Percentiles rank a stretch among this genome's conserved stretches.
These are phyloP conservation scores for Oryzias woworae DNA, from an alignment of 2,113 vertebrate genomes.

Conservation along the genomic window DNA sequence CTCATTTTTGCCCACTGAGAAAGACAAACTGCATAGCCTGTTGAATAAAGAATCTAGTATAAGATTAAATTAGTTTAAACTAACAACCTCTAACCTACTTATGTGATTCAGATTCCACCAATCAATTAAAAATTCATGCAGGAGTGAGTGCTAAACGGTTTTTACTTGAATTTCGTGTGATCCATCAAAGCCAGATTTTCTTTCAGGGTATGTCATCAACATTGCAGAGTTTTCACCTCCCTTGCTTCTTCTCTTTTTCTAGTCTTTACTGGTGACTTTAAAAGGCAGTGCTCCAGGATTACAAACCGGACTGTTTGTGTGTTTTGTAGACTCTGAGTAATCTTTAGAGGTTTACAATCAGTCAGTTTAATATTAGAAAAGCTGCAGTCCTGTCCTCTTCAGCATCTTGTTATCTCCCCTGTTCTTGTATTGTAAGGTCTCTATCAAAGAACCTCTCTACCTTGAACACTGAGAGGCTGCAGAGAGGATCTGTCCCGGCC, in stretches of 20 bases:
- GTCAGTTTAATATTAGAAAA: slow-evolving; percentile 42
- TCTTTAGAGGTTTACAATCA: slow-evolving; percentile 45
- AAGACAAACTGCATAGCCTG: not conserved
- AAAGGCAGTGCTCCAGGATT: slow-evolving; percentile 17
- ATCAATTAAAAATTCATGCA: slow-evolving; percentile 14
- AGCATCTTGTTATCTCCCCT: slow-evolving; percentile 59
- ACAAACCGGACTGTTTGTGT: slow-evolving; percentile 14
- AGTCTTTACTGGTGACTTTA: slow-evolving; percentile 12
- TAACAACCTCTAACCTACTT: not conserved
- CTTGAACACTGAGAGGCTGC: slow-evolving; percentile 49
- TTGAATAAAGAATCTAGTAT: not conserved
- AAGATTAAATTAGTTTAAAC: not conserved
- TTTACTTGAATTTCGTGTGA: slow-evolving; percentile 33
- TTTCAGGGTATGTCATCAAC: slow-evolving; percentile 21
- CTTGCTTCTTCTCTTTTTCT: slow-evolving; percentile 1
- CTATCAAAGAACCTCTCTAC: slow-evolving; percentile 60
- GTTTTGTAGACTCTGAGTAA: slow-evolving; percentile 35
- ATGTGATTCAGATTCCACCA: slow-evolving; percentile 9
- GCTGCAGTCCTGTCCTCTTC: slow-evolving; percentile 43
- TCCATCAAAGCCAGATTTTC: slow-evolving; percentile 33
- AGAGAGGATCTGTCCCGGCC: slow-evolving; percentile 52
- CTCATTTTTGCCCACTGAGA: too few relatives aligned
- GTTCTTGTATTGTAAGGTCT: slow-evolving; percentile 45
- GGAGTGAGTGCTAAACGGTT: slow-evolving; percentile 23
- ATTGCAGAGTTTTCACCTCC: slow-evolving; percentile 1